Conservation (phyloP, 2,113 vertebrate species). For the Dasypus novemcinctus region DNA sequence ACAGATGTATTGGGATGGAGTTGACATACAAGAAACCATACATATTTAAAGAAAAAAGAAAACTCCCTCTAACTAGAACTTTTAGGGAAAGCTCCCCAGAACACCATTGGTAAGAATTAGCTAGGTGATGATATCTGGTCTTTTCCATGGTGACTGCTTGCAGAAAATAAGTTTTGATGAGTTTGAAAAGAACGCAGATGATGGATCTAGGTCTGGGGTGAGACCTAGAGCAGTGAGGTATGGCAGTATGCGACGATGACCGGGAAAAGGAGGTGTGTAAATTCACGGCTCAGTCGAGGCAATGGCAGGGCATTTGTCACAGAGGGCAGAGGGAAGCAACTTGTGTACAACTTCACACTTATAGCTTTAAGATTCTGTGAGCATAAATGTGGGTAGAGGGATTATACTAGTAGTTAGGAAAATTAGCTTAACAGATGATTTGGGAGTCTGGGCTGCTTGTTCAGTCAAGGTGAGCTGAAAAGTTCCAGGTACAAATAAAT, state of each 20-base stretch:
- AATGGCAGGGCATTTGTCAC: rapidly evolving
- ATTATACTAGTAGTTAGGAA: not conserved
- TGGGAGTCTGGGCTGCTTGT: not conserved
- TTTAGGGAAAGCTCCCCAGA: not conserved
- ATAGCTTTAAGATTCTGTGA: not conserved
- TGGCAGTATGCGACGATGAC: not conserved
- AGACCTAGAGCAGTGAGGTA: not conserved
- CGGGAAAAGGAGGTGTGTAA: not conserved
- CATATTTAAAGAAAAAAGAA: not conserved
- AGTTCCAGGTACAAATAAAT: not conserved
- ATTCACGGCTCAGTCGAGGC: not conserved
- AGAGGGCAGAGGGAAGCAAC: not conserved
- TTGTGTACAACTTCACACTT: not conserved
- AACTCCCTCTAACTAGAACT: not conserved
- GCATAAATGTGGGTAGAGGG: not conserved
- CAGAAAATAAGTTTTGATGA: not conserved
- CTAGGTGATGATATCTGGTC: not conserved
- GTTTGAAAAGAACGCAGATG: not conserved
- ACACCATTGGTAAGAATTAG: not conserved
- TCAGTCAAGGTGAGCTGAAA: not conserved
- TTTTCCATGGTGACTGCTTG: not conserved
- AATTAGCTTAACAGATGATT: not conserved
- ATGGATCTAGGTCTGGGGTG: not conserved
- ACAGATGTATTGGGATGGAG: too few species aligned
- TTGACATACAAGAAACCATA: too few species aligned